Percentiles rank a stretch among this genome's conserved stretches.
Conservation (phyloP, 2,797 vertebrate genomes). For the Epinephelus malabaricus region DNA sequence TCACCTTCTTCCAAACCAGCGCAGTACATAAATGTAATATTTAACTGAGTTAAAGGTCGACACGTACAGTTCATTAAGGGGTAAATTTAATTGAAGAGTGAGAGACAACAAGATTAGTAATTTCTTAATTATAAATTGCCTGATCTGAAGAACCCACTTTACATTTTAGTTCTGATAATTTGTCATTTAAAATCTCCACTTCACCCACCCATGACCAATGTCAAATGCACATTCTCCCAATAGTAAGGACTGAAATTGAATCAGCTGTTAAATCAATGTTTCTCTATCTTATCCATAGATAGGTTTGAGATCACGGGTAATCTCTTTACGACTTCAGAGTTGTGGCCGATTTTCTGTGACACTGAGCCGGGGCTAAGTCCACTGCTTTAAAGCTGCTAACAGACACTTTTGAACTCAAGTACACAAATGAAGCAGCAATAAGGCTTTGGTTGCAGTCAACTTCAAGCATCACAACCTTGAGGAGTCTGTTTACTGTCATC, state of each 20-base stretch:
- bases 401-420: constrained; percentile 13
- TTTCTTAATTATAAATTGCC: neutral
- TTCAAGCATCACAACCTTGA: neutral
- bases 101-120: neutral
- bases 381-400: constrained; percentile 1
- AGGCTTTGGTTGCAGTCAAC: neutral
- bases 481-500: neutral
- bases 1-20: no score
- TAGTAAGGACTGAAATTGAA: constrained; percentile 18
- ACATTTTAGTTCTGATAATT: neutral
- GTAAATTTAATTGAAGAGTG: neutral
- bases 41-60: no score
- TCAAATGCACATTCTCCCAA: neutral
- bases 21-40: no score
- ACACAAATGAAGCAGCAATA: constrained; percentile 4
- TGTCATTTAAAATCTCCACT: neutral
- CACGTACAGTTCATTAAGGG: neutral
- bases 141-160: neutral
- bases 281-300: constrained; percentile 56
- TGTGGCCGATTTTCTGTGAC: constrained; percentile 65
- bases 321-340: constrained; percentile 73
- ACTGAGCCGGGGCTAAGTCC: constrained; percentile 48
- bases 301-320: constrained; percentile 77
- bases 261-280: constrained; percentile 17
- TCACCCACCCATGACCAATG: neutral